These are phyloP conservation scores for Anabas testudineus DNA, from an alignment of 2,797 vertebrate species.

Conservation along the genomic window DNA sequence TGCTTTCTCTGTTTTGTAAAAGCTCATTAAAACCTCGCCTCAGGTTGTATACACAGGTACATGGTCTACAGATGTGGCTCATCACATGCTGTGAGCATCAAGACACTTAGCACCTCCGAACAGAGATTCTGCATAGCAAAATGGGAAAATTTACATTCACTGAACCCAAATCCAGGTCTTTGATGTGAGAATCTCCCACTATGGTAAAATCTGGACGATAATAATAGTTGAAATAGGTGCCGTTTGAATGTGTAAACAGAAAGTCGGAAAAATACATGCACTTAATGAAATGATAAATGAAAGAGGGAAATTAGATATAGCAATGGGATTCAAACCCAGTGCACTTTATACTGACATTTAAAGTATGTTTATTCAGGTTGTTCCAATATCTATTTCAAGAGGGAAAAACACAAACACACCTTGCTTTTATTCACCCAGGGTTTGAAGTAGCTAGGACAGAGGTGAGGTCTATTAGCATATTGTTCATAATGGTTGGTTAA, in stretches of 20 bases:
- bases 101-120: constrained; percentile 53
- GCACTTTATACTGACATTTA: not conserved
- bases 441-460: constrained; percentile 18
- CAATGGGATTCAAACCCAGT: not conserved
- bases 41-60: constrained; percentile 70
- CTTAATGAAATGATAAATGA: not conserved
- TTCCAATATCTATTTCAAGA: not conserved
- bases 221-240: constrained; percentile 35
- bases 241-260: constrained; percentile 30
- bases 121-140: constrained; percentile 44
- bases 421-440: constrained; percentile 12
- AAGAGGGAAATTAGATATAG: not conserved
- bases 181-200: constrained; percentile 46
- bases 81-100: constrained; percentile 53
- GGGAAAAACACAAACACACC: constrained; percentile 10
- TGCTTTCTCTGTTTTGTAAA: constrained; percentile 73
- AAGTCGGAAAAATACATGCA: constrained; percentile 9
- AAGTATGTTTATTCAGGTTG: not conserved
- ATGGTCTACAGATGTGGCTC: constrained; percentile 58
- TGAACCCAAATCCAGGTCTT: constrained; percentile 43
- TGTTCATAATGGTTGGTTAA: constrained; percentile 16
- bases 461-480: not conserved
- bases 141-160: constrained; percentile 33
- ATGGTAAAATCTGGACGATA: constrained; percentile 36
- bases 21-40: constrained; percentile 78